Base-by-base conservation (phyloP, 64 coral and sea anemone species). In the Porites lutea region DNA sequence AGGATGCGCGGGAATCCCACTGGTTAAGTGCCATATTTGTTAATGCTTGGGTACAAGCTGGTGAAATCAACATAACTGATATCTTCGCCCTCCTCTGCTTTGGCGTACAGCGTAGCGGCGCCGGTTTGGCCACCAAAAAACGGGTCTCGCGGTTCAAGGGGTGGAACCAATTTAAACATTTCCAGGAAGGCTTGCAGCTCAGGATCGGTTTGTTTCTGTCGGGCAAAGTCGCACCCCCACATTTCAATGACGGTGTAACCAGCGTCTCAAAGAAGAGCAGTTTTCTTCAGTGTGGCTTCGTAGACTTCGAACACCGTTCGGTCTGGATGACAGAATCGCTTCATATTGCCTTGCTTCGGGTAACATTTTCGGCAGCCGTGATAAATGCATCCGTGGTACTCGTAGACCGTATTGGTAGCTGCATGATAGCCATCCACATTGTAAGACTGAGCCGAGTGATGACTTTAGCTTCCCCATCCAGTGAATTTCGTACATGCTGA, bases 381-480 rank as follows among this genome's bases (percentile, higher is more conserved):
- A 3, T 13, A 55, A 4, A 48, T 51, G 52, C 46, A 49, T 7
- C 75, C 75, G 1, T 79, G 61, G 57, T 73, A 93, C 48, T 92
- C 54, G 18, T 75, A 72, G 4, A 92, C 70, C 0, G 65, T 71
- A 15, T 75, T 0, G 4, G 59, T 47, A 0, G 18, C n/a, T 11
- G 16, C 12, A 0, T 23, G 15, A n/a, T 2, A 91, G 6, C 89
- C 78, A 47, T 91, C 90, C 51, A 91, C 65, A 2, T 37, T 37
- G 55, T 64, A 57, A 27, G n/a, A n/a, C 18, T n/a, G 67, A 9
- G 13, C 0, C 2, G n/a, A n/a, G 13, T n/a, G n/a, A n/a, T n/a
- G 37, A 0, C 3, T 4, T 8, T n/a, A 18, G 1, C 4, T 9
- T 44, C 71, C 0, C 8, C 16, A 2, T 45, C n/a, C n/a, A n/a